Conservation (phyloP, 2,888 invertebrate species). For the Ellobium chinense region DNA sequence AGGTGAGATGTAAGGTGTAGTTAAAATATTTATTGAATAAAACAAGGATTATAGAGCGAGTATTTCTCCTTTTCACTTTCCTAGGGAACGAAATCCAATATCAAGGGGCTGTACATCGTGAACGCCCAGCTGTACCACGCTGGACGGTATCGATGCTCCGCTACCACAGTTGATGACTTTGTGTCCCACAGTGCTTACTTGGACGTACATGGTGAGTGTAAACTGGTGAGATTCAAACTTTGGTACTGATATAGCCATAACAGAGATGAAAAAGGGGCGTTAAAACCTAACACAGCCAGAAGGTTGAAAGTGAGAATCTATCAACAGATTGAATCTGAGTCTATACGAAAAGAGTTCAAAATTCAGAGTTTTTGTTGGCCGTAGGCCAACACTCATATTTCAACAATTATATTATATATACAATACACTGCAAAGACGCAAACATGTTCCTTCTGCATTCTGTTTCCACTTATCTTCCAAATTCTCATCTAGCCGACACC, state of each 20-base stretch:
- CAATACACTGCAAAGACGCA: too few relatives aligned
- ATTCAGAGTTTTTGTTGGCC: neutral
- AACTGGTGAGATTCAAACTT: too few relatives aligned
- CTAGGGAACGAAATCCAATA: conserved; percentile 14
- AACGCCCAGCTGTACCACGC: conserved; percentile 92
- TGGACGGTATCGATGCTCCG: conserved; percentile 94
- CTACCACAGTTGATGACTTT: conserved; percentile 83
- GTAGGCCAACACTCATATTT: too few relatives aligned
- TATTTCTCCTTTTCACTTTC: neutral
- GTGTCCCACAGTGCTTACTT: conserved; percentile 50
- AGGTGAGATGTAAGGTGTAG: too few relatives aligned
- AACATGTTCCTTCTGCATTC: too few relatives aligned
- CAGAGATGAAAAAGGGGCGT: too few relatives aligned
- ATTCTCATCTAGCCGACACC: too few relatives aligned
- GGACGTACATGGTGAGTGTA: conserved; percentile 55
- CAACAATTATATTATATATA: too few relatives aligned
- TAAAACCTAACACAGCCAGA: neutral
- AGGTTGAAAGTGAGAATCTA: neutral
- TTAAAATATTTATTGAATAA: too few relatives aligned
- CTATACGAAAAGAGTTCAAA: neutral
- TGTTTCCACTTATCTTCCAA: too few relatives aligned
- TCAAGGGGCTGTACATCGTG: conserved; percentile 81
- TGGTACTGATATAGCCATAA: too few relatives aligned
- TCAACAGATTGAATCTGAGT: neutral
- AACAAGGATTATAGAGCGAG: too few relatives aligned